These are phyloP conservation scores for Melopsittacus undulatus DNA, from an alignment of 2,797 vertebrate genomes.

Conservation along the genomic window DNA sequence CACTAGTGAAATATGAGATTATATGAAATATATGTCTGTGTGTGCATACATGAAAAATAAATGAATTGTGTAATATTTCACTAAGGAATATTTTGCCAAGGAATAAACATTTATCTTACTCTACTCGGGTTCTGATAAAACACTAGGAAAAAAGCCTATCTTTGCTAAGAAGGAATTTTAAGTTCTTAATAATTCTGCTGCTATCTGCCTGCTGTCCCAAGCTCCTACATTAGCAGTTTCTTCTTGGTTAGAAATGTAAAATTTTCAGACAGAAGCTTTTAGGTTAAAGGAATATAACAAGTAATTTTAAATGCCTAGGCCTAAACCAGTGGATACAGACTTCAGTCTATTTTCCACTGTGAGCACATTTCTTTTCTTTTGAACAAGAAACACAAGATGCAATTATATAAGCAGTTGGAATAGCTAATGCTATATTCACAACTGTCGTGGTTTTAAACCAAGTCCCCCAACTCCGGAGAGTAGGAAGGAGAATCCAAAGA, in stretches of 20 bases:
- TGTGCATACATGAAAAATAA: rapidly evolving
- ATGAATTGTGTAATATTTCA: not conserved
- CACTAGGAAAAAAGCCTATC: not conserved
- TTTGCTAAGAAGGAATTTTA: not conserved
- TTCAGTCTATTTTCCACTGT: not conserved
- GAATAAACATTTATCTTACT: not conserved
- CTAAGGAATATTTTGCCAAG: not conserved
- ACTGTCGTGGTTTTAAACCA: too few relatives aligned
- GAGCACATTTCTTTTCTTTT: not conserved
- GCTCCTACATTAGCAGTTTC: not conserved
- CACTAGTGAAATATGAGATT: not conserved
- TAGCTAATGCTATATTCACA: not conserved
- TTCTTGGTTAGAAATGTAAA: not conserved
- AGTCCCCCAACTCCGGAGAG: too few relatives aligned
- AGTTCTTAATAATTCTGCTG: not conserved
- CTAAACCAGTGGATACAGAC: rapidly evolving
- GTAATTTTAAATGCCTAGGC: not conserved
- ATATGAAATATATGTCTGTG: not conserved
- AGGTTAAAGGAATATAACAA: not conserved
- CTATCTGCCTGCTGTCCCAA: not conserved
- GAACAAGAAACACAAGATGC: not conserved
- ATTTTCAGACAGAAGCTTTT: not conserved
- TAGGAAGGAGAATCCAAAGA: too few relatives aligned
- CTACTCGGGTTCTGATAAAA: not conserved
- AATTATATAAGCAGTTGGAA: not conserved